Evolutionary conservation across 2,797 vertebrate genomes (phyloP), one percentile per base, ranked within the genome.

Genomic region (Poecile montanus): DNA sequence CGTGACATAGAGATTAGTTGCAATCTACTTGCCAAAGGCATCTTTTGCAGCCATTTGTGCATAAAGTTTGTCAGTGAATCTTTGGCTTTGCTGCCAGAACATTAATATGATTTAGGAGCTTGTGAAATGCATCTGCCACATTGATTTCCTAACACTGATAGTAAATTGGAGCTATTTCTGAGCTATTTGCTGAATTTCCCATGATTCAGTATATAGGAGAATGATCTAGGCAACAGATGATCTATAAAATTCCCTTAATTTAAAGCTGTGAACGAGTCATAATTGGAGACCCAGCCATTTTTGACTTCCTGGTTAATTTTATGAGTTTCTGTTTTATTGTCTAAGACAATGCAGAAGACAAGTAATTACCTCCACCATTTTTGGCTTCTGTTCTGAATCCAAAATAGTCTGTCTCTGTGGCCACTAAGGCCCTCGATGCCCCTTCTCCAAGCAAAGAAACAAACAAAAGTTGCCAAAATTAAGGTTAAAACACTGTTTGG

Each of bases 101-200:
- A 71, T n/a, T 4, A 76, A 45, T 79, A 70, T 45, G 58, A 88
- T 85, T 89, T 84, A 94, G 27, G 20, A 40, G 17, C 53, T 77
- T 93, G 36, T 92, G 91, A 95, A 96, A 74, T 88, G 42, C 21
- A 66, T 82, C 76, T 95, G 48, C 66, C 89, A 72, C 60, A 89
- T 27, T 81, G 34, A 67, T 83, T 83, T 76, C 63, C 54, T 84
- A 86, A 70, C 27, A 36, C 50, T 86, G n/a, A 47, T 60, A 83
- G n/a, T 48, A 61, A 70, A 57, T 30, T 71, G 53, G 54, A 67
- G 92, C 30, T 47, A 57, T 36, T 86, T 65, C 45, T 75, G 38
- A 78, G 23, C 81, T 88, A 17, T 79, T 68, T 71, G 29, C 53
- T 83, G 22, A 60, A 94, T 84, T 48, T 88, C 73, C 20, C 58